Conservation (phyloP, 2,797 vertebrate genomes). For the Triplophysa bombifrons region DNA sequence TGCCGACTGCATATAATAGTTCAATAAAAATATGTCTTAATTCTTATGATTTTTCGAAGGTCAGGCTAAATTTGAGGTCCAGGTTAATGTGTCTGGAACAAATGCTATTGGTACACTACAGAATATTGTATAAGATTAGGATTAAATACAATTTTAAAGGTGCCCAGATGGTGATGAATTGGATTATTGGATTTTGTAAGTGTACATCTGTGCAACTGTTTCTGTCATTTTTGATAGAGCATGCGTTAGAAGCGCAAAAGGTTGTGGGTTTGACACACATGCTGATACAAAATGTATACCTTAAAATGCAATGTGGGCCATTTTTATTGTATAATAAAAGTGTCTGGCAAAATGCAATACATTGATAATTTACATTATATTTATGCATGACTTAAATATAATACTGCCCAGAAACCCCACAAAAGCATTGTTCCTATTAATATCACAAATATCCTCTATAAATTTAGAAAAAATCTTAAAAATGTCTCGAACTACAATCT, state of each 20-base stretch:
- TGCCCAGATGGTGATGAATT: constrained; percentile 6
- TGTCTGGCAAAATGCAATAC: too few relatives aligned
- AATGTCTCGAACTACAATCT: too few relatives aligned
- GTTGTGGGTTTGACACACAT: too few relatives aligned
- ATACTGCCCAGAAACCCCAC: too few relatives aligned
- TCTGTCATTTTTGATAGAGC: too few relatives aligned
- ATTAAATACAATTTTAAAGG: constrained; percentile 17
- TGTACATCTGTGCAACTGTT: not conserved
- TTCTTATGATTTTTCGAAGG: not conserved
- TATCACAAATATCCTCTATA: not conserved
- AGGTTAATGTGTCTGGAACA: not conserved
- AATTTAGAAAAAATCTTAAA: not conserved
- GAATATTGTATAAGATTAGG: constrained; percentile 8
- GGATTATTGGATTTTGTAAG: constrained; percentile 1
- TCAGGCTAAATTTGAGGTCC: not conserved
- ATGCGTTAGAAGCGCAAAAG: too few relatives aligned
- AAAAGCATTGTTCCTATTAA: too few relatives aligned
- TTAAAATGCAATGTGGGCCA: too few relatives aligned
- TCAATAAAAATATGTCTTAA: not conserved
- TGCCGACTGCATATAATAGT: not conserved
- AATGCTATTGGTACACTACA: not conserved
- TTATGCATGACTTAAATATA: too few relatives aligned
- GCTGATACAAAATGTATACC: too few relatives aligned
- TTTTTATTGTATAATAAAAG: too few relatives aligned
- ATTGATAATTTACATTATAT: too few relatives aligned